phyloP scores from a whole-genome alignment of 1,140 invertebrate genomes.

The Physella acuta region DNA sequence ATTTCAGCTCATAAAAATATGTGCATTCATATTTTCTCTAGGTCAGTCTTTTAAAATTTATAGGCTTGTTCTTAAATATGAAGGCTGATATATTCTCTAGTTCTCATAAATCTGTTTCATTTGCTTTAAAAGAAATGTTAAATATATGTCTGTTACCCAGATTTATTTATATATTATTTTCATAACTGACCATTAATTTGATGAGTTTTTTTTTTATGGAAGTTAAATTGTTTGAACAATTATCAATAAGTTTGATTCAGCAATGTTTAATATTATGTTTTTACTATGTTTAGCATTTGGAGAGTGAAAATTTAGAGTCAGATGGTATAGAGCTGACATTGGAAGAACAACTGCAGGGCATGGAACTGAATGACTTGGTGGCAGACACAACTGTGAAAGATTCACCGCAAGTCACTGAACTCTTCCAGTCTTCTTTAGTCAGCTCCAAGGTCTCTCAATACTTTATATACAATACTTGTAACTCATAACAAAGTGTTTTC shows the following conservation, averaged over 20 bases:
- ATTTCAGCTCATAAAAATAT: not conserved
- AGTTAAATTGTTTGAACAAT: not conserved
- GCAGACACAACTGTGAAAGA: slow-evolving; percentile 14
- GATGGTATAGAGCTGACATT: slow-evolving; percentile 65
- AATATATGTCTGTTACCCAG: too few relatives aligned
- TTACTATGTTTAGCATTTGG: slow-evolving; percentile 41
- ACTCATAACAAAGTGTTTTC: too few relatives aligned
- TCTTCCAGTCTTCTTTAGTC: slow-evolving; percentile 35
- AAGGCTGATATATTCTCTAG: too few relatives aligned
- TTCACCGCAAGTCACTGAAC: not conserved
- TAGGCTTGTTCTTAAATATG: too few relatives aligned
- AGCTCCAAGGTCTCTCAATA: slow-evolving; percentile 52
- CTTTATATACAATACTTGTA: too few relatives aligned
- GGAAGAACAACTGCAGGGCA: slow-evolving; percentile 66
- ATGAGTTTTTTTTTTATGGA: too few relatives aligned
- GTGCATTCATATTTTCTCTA: too few relatives aligned
- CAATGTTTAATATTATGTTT: not conserved
- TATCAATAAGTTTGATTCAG: not conserved
- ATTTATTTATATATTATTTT: too few relatives aligned
- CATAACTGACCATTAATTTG: too few relatives aligned
- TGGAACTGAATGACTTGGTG: slow-evolving; percentile 62
- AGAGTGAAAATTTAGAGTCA: slow-evolving; percentile 51
- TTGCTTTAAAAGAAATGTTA: too few relatives aligned
- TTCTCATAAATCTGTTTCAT: too few relatives aligned
- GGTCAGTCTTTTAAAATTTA: too few relatives aligned